Percentiles rank a stretch among this genome's conserved stretches.
Conservation (phyloP, 2,797 vertebrate species). For the Liparis tanakae region DNA sequence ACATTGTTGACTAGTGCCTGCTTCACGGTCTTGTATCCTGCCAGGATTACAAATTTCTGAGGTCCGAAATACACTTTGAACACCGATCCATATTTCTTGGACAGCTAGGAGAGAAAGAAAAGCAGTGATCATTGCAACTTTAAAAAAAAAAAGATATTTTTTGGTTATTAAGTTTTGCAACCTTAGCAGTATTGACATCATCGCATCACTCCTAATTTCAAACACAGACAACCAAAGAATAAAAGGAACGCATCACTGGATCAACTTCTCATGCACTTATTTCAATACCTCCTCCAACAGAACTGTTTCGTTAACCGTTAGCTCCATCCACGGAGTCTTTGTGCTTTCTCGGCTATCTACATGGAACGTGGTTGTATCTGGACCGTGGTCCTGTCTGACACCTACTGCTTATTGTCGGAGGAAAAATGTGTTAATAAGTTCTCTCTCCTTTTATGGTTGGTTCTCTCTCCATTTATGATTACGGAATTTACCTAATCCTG, state of each 20-base stretch:
- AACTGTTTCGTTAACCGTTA: neutral
- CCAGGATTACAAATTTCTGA: conserved; percentile 57
- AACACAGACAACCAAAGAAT: neutral
- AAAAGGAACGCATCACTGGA: neutral
- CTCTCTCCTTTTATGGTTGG: no score
- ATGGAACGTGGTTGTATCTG: no score
- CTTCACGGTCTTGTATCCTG: conserved; percentile 57
- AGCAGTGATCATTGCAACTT: neutral
- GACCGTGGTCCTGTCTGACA: no score
- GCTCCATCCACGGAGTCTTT: no score
- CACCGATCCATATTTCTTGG: conserved; percentile 41
- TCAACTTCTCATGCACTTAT: neutral
- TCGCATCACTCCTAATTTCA: neutral
- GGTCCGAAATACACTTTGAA: conserved; percentile 45
- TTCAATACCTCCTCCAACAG: neutral
- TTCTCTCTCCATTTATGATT: no score
- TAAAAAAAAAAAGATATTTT: neutral
- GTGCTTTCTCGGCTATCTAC: no score
- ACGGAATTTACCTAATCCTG: no score
- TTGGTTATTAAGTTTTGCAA: neutral
- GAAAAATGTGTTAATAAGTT: no score
- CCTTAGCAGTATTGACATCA: neutral
- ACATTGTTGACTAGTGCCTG: conserved; percentile 58
- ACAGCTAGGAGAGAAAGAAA: conserved; percentile 40
- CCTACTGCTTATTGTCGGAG: no score